A percentile compares a stretch with the other conserved stretches of the same genome.
phyloP scores from a whole-genome alignment of 2,888 invertebrate species.

The Girardia tigrina region DNA sequence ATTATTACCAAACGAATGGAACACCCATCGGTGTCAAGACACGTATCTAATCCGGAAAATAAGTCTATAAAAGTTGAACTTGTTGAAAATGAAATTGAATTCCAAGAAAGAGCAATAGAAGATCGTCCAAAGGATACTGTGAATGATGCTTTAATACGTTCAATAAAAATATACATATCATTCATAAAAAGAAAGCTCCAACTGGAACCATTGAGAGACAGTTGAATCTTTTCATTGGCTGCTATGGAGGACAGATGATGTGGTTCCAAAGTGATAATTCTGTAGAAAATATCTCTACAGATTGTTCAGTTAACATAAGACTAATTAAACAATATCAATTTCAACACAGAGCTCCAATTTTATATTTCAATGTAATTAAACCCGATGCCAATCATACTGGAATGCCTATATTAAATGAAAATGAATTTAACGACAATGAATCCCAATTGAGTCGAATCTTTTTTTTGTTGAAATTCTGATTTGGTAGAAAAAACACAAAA shows the following conservation, averaged over 20 bases:
- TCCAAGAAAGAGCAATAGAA: constrained; percentile 15
- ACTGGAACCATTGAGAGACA: background rate
- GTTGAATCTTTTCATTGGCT: background rate
- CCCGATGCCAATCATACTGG: background rate
- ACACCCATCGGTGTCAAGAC: background rate
- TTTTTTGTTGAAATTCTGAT: too few species aligned
- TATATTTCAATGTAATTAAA: background rate
- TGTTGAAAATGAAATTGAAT: constrained; percentile 16
- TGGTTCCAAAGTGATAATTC: constrained; percentile 12
- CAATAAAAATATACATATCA: background rate
- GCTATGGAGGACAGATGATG: background rate
- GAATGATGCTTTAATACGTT: background rate
- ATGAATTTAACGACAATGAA: too few species aligned
- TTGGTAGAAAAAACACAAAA: too few species aligned
- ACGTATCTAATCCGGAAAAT: too few species aligned
- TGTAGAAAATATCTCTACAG: background rate
- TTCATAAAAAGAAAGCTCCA: background rate
- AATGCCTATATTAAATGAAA: too few species aligned
- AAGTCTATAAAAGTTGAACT: too few species aligned
- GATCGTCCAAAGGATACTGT: constrained; percentile 20
- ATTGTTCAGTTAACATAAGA: background rate
- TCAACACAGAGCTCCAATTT: constrained; percentile 12
- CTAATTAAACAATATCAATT: constrained; percentile 4
- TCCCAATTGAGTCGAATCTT: too few species aligned
- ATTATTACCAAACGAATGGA: background rate